Conservation (phyloP, 2,888 invertebrate genomes). For the Lycophotia porphyrea region DNA sequence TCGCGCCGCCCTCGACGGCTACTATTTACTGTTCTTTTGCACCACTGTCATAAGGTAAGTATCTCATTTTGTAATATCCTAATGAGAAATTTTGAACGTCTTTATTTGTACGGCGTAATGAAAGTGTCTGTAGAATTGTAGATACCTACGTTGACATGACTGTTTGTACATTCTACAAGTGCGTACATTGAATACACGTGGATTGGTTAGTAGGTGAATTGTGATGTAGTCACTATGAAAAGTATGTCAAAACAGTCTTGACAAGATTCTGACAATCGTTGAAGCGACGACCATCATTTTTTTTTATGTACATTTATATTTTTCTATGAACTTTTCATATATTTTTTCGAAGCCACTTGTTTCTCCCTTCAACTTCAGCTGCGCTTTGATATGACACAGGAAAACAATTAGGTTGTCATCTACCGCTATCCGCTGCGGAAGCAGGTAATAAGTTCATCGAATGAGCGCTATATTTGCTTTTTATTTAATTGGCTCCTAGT, state of each 20-base stretch:
- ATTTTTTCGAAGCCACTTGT: conserved; percentile 12
- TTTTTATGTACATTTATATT: neutral
- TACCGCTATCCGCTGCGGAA: conserved; percentile 10
- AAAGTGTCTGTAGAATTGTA: conserved; percentile 39
- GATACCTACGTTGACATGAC: conserved; percentile 3
- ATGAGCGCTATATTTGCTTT: neutral
- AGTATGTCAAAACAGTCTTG: neutral
- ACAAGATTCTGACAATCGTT: neutral
- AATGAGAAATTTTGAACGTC: conserved; percentile 71
- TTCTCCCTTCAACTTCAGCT: conserved; percentile 32
- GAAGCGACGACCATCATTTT: neutral
- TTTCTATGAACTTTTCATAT: conserved; percentile 2
- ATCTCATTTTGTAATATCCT: conserved; percentile 78
- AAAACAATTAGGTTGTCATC: conserved; percentile 45
- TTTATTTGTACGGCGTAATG: conserved; percentile 57
- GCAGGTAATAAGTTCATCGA: conserved; percentile 32
- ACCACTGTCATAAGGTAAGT: conserved; percentile 75
- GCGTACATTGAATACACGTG: neutral
- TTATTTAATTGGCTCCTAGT: neutral
- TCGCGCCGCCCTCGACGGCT: conserved; percentile 74
- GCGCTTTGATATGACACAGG: conserved; percentile 23
- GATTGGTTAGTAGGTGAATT: neutral
- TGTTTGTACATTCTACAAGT: neutral
- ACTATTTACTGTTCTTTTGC: conserved; percentile 82
- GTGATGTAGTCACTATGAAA: neutral